These are phyloP conservation scores for Eulemur rubriventer DNA, from an alignment of 2,797 vertebrate genomes.

Conservation along the genomic window DNA sequence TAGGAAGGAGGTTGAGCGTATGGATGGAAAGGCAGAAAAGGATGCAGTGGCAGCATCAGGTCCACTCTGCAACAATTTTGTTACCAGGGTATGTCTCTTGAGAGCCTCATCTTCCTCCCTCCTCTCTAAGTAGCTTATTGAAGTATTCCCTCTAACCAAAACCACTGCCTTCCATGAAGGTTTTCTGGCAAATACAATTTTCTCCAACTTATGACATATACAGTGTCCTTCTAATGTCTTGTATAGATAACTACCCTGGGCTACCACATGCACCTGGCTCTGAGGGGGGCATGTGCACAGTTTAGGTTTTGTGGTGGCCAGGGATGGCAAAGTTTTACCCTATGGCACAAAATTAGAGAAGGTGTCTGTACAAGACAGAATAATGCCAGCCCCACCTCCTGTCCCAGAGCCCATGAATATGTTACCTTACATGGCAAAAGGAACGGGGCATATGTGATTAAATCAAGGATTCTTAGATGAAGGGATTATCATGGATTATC, in stretches of 20 bases:
- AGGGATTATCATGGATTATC: neutral
- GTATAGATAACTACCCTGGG: neutral
- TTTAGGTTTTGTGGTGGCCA: neutral
- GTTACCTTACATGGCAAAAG: neutral
- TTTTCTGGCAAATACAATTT: neutral
- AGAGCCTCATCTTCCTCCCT: neutral
- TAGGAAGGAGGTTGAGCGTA: neutral
- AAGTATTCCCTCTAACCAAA: neutral
- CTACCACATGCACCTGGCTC: neutral
- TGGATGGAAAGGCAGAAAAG: neutral
- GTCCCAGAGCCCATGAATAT: neutral
- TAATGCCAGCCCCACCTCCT: neutral
- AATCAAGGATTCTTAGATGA: neutral
- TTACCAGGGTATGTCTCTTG: neutral
- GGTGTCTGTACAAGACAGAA: neutral
- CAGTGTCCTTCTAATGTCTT: neutral
- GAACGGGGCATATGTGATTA: neutral
- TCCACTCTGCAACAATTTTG: neutral
- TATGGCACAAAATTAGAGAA: neutral
- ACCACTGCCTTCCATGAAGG: neutral
- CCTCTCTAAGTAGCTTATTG: neutral
- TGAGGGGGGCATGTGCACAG: neutral
- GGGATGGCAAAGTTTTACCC: neutral
- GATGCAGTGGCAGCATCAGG: neutral
- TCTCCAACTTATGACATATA: neutral